Base-by-base conservation (phyloP, 2,888 invertebrate species). In the Rhyacophila evoluta region DNA sequence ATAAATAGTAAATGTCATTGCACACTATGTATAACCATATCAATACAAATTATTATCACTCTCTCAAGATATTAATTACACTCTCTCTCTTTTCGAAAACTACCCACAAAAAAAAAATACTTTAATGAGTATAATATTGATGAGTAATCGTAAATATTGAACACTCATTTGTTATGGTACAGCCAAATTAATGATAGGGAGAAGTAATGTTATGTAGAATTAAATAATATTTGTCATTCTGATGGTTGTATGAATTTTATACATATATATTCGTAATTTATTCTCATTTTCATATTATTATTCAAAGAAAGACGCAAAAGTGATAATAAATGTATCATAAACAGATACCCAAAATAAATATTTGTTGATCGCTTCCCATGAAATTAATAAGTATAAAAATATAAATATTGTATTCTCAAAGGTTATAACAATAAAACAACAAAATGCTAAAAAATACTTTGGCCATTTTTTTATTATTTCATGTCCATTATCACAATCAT, bases 291-390 rank as follows among this genome's bases (percentile, higher is more conserved):
- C 73, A 69, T 76, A 79, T 71, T 79, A 41, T 75, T 79, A 79
- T 72, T 79, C 75, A 75, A 79, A 28, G 81, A 81, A 81, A 81
- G 81, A 81, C 81, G 78, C 68, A 80, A 81, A 79, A 81, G 81
- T 81, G 81, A 81, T 81, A n/a, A n/a, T n/a, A 79, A 77, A 80
- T 81, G 79, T 80, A 80, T 79, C 80, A 80, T 80, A 81, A 75
- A 71, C 79, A 74, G 77, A 77, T 74, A 77, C 71, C 78, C 75
- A 71, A 79, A 75, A 69, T 70, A 25, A 72, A 76, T 77, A 74
- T 77, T 79, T 68, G 19, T 77, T 70, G 38, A 78, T 72, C 39
- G 81, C 81, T 81, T 81, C 75, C 72, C 67, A 41, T 73, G 77
- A 76, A 25, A 74, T 70, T 70, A 55, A 55, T 55, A 55, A 55